Conservation (phyloP, 2,113 vertebrate species). For the Epinephelus cyanopodus region DNA sequence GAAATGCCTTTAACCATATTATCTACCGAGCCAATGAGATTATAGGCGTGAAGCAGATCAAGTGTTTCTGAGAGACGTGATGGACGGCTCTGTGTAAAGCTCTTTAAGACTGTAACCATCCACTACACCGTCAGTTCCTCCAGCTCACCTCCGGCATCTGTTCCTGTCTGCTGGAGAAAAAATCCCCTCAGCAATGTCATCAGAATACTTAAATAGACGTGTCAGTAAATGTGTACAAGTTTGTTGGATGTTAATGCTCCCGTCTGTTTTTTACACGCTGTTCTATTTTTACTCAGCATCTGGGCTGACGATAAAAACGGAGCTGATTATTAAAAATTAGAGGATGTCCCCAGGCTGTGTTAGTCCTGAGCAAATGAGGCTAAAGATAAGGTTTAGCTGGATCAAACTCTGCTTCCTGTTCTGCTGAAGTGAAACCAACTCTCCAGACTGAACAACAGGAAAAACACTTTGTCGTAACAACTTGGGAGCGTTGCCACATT, state of each 20-base stretch:
- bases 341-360: conserved; percentile 35
- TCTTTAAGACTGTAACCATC: background rate
- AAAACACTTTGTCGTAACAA: background rate
- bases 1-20: background rate
- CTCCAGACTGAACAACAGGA: background rate
- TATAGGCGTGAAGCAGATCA: background rate
- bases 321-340: conserved; percentile 41
- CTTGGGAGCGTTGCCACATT: conserved; percentile 13
- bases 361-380: conserved; percentile 33
- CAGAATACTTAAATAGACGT: background rate
- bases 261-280: background rate
- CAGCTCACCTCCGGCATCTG: conserved; percentile 4
- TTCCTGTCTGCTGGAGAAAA: background rate
- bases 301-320: conserved; percentile 39
- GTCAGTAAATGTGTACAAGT: background rate
- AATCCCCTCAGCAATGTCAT: background rate
- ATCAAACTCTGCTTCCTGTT: conserved; percentile 24
- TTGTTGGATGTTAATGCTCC: conserved; percentile 9
- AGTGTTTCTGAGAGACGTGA: background rate
- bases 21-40: background rate
- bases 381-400: conserved; percentile 33
- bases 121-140: background rate
- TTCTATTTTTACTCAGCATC: conserved; percentile 3
- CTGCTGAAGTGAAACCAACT: background rate
- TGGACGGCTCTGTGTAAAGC: background rate